Conservation (phyloP, 2,797 vertebrate genomes). For the Vipera ursinii region DNA sequence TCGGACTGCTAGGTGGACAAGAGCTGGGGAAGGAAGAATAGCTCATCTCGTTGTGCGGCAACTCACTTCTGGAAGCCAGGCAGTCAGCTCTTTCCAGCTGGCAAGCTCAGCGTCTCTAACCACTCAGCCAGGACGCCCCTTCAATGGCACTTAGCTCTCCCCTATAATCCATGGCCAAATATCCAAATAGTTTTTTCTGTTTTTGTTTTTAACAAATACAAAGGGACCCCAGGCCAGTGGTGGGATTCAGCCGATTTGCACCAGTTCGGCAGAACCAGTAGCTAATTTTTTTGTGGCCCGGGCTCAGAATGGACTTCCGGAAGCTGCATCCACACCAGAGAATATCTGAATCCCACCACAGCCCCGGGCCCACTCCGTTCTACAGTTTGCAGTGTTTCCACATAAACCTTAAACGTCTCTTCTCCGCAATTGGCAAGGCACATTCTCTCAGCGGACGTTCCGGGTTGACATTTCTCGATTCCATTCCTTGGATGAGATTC, state of each 20-base stretch:
- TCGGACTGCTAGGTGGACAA: not conserved
- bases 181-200: not conserved
- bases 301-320: too few relatives aligned
- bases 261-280: too few relatives aligned
- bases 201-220: not conserved
- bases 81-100: too few relatives aligned
- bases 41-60: not conserved
- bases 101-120: not conserved
- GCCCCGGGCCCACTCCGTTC: fast-evolving
- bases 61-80: not conserved
- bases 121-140: not conserved
- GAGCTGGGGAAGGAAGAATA: not conserved
- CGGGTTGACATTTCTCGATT: not conserved
- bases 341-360: too few relatives aligned
- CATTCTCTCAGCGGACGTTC: conserved; percentile 69
- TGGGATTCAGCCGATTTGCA: too few relatives aligned
- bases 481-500: conserved; percentile 24
- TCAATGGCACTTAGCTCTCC: not conserved
- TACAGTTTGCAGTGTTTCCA: fast-evolving
- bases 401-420: conserved; percentile 78
- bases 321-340: too few relatives aligned
- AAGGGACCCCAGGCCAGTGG: not conserved
- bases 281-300: too few relatives aligned
- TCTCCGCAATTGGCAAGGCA: conserved; percentile 76
- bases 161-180: not conserved